phyloP scores from a whole-genome alignment of 2,888 invertebrate species.

The Diaprepes abbreviatus region DNA sequence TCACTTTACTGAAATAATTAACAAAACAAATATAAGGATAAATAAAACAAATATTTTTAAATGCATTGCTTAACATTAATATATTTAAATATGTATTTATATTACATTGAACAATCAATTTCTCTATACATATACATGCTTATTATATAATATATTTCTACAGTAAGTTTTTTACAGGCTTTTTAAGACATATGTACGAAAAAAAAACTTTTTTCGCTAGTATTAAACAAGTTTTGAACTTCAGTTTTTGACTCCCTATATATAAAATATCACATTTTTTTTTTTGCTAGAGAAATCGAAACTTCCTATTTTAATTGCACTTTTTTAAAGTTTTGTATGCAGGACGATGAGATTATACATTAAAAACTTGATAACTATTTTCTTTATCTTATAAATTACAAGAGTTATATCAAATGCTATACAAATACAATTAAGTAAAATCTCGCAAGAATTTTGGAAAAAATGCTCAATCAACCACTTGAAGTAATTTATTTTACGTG shows the following conservation, averaged over 20 bases:
- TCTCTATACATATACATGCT: constrained; percentile 61
- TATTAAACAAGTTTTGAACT: neutral
- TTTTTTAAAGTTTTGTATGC: constrained; percentile 43
- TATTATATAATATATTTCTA: constrained; percentile 46
- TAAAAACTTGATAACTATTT: no score
- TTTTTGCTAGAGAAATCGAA: constrained; percentile 39
- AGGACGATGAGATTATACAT: neutral
- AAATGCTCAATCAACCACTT: no score
- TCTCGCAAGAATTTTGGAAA: no score
- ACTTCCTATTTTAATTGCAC: constrained; percentile 55
- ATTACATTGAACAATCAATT: constrained; percentile 64
- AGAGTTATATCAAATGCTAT: no score
- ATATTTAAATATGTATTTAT: constrained; percentile 63
- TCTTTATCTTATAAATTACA: no score
- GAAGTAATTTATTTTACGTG: no score
- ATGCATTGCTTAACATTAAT: constrained; percentile 63
- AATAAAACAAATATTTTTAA: constrained; percentile 40
- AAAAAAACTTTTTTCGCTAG: neutral
- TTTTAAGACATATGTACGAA: constrained; percentile 34
- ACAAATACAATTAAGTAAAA: no score
- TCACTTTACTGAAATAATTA: no score
- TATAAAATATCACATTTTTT: constrained; percentile 49
- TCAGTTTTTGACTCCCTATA: constrained; percentile 6
- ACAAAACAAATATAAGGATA: no score
- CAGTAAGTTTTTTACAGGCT: constrained; percentile 43